Percentiles rank a stretch among this genome's conserved stretches.
Conservation (phyloP, 2,888 invertebrate genomes). For the Andrena bicolor region DNA sequence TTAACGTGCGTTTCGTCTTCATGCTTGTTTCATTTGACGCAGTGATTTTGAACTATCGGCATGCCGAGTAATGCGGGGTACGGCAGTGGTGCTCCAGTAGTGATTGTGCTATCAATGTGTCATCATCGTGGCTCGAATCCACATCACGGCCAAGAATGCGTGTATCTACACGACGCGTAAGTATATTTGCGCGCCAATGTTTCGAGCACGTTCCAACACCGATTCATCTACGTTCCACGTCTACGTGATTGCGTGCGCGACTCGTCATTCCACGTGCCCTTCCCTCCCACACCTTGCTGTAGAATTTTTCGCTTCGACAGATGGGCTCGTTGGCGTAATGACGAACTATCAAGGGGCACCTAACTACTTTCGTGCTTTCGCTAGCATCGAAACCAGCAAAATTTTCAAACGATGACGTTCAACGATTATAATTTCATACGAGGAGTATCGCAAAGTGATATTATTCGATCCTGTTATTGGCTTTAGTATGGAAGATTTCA, state of each 20-base stretch:
- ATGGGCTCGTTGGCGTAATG: too few relatives aligned
- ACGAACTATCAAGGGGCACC: too few relatives aligned
- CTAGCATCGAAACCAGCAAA: too few relatives aligned
- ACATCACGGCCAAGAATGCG: slow-evolving; percentile 37
- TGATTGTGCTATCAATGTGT: slow-evolving; percentile 65
- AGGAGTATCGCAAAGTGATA: too few relatives aligned
- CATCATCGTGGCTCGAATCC: slow-evolving; percentile 40
- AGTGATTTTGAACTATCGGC: slow-evolving; percentile 64
- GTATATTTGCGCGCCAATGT: slow-evolving; percentile 44
- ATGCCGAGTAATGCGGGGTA: slow-evolving; percentile 63
- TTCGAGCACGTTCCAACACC: slow-evolving; percentile 10
- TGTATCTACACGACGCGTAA: slow-evolving; percentile 52
- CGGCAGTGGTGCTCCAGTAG: slow-evolving; percentile 56
- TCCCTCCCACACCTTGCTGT: too few relatives aligned
- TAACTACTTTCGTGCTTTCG: too few relatives aligned
- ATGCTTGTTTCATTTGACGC: slow-evolving; percentile 37
- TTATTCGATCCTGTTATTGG: too few relatives aligned
- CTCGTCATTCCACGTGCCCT: slow-evolving; percentile 4
- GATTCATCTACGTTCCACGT: slow-evolving; percentile 2
- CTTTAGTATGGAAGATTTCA: too few relatives aligned
- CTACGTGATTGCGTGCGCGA: slow-evolving; percentile 32
- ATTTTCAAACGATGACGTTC: too few relatives aligned
- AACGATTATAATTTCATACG: too few relatives aligned
- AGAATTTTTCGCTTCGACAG: background rate
- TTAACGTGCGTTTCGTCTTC: background rate